phyloP scores from a whole-genome alignment of 2,113 vertebrate genomes.

The Chloropsis cyanopogon region DNA sequence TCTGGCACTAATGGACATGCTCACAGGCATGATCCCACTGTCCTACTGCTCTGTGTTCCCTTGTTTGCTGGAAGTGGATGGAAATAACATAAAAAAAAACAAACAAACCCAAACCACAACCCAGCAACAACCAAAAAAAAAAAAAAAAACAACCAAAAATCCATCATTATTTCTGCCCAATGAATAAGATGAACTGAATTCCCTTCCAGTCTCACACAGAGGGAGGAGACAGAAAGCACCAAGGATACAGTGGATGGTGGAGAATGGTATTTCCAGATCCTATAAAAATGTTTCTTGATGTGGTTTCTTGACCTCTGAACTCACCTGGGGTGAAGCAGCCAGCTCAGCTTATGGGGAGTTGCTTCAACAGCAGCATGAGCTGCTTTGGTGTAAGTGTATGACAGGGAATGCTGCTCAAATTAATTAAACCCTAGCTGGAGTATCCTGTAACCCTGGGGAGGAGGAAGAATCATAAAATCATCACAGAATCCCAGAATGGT shows the following conservation, averaged over 20 bases:
- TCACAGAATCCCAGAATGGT: not conserved
- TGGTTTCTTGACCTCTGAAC: not conserved
- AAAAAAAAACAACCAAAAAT: not conserved
- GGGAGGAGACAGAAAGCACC: not conserved
- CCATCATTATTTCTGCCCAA: not conserved
- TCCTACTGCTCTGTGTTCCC: not conserved
- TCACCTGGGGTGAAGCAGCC: not conserved
- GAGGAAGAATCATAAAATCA: not conserved
- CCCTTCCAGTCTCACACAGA: not conserved
- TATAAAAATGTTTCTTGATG: not conserved
- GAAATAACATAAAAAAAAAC: not conserved
- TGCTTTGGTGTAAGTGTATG: not conserved
- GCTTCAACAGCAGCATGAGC: not conserved
- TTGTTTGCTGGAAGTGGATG: not conserved
- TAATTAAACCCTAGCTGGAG: not conserved
- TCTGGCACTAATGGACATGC: not conserved
- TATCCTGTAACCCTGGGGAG: not conserved
- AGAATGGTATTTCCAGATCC: not conserved
- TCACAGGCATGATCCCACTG: not conserved
- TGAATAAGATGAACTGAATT: not conserved
- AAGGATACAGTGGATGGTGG: not conserved
- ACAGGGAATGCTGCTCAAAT: not conserved
- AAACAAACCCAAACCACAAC: rapidly evolving
- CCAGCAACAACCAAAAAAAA: not conserved
- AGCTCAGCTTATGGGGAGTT: not conserved